Base-by-base conservation (phyloP, 2,113 vertebrate genomes). In the Poeciliopsis occidentalis region DNA sequence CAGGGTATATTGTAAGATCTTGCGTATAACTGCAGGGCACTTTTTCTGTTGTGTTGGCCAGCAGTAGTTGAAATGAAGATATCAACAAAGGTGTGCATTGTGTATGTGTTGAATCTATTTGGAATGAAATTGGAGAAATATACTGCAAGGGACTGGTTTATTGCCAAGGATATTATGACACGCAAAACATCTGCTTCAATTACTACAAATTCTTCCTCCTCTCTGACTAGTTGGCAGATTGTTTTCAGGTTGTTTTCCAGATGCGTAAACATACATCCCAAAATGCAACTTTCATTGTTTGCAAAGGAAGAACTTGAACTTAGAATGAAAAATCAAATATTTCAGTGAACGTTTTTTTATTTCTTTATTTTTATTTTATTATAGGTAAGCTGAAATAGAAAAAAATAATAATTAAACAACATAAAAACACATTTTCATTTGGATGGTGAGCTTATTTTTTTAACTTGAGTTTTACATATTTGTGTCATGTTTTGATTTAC, bases 11-110 rank as follows among this genome's bases (percentile, higher is more conserved):
- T 66, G 62, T 65, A 13, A 29, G 32, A n/a, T 34, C 27, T 34
- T 60, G 44, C 39, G 27, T 39, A 67, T 83, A 47, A 75, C 27
- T 79, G 61, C 27, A 69, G 12, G 34, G 41, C 41, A 39, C 10
- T 72, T 31, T 31, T 19, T 65, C n/a, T 63, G 13, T 65, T 44
- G 24, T 13, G 11, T 11, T 17, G 3, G 30, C 19, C 24, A 60
- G 29, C 12, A 72, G 61, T 26, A 61, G 8, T 31, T 66, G 41
- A 39, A 74, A 71, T 44, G 8, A 68, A 12, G n/a, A 60, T n/a
- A 13, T 34, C 5, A 31, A 30, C 17, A 60, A n/a, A 8, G 30
- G 51, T 10, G 7, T 57, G 51, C 24, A n/a, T 57, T 60, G 7
- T 34, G 12, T 51, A 47, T 26, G 27, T 47, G 10, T 19, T 71